These are phyloP conservation scores for Ecdyonurus torrentis DNA, from an alignment of 2,888 invertebrate genomes.

Conservation along the genomic window DNA sequence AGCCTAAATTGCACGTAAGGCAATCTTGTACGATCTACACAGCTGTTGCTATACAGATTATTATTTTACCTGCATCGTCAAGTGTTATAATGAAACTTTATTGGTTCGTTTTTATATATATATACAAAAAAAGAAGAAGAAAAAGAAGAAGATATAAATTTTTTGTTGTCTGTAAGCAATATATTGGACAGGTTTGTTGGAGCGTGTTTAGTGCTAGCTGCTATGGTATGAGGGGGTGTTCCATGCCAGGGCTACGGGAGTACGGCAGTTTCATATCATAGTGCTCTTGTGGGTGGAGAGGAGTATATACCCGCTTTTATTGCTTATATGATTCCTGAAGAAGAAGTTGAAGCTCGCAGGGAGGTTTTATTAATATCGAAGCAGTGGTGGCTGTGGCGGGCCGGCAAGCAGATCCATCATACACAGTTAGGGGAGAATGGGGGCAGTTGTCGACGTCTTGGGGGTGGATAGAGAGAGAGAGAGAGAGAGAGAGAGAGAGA, in stretches of 20 bases:
- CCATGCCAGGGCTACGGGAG: not conserved
- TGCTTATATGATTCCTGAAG: not conserved
- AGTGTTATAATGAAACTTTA: not conserved
- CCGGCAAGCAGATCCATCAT: not conserved
- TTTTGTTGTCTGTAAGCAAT: not conserved
- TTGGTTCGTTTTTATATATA: no score
- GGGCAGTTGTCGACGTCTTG: not conserved
- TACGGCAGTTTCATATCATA: not conserved
- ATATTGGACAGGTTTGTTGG: not conserved
- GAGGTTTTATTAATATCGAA: not conserved
- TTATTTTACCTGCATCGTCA: not conserved
- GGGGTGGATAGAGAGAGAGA: not conserved
- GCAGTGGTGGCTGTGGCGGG: not conserved
- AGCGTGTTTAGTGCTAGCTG: not conserved
- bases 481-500: not conserved
- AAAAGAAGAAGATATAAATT: constrained; percentile 1
- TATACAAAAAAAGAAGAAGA: not conserved
- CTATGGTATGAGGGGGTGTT: not conserved
- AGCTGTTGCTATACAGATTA: no score
- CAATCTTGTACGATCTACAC: no score
- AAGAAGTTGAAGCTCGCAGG: not conserved
- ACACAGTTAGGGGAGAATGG: not conserved
- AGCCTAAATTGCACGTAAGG: no score
- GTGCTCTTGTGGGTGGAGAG: not conserved
- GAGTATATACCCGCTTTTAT: not conserved